Evolutionary conservation across 2,113 vertebrate genomes (phyloP).

Genomic region (Catharus bicknelli): DNA sequence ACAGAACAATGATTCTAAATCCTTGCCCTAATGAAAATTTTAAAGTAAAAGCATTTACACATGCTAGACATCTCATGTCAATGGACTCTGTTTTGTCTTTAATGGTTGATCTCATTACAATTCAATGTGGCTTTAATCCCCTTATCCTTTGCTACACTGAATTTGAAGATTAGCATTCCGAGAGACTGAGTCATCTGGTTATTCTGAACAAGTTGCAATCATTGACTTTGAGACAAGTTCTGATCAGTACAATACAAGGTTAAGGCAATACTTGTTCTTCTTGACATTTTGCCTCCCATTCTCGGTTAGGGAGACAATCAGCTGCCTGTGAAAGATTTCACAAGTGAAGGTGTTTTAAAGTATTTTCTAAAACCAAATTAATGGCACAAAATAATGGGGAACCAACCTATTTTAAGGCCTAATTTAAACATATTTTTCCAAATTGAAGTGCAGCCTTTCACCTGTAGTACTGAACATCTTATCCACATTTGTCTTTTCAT

Average conservation of each 20-base stretch:
- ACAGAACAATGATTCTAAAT: slow-evolving; percentile 47
- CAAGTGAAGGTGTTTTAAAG: slow-evolving; percentile 68
- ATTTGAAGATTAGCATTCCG: slow-evolving; percentile 71
- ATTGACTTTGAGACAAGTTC: slow-evolving; percentile 64
- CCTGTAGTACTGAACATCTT: slow-evolving; percentile 45
- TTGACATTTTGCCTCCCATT: slow-evolving; percentile 75
- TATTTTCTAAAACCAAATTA: slow-evolving; percentile 72
- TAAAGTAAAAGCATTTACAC: slow-evolving; percentile 49
- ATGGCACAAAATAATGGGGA: slow-evolving; percentile 80
- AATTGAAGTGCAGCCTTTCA: slow-evolving; percentile 78
- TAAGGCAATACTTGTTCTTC: slow-evolving; percentile 73
- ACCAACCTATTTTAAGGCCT: slow-evolving; percentile 66
- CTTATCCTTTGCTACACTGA: slow-evolving; percentile 50
- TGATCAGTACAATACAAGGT: slow-evolving; percentile 67
- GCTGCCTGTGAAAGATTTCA: slow-evolving; percentile 61
- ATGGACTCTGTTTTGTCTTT: slow-evolving; percentile 44
- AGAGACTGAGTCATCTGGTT: slow-evolving; percentile 68
- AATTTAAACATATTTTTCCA: slow-evolving; percentile 79
- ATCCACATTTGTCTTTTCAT: slow-evolving; percentile 69
- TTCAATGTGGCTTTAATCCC: slow-evolving; percentile 58
- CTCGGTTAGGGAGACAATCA: slow-evolving; percentile 67
- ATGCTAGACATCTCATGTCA: slow-evolving; percentile 14
- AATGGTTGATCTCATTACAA: slow-evolving; percentile 64
- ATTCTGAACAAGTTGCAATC: slow-evolving; percentile 67
- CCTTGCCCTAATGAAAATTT: slow-evolving; percentile 42